Conservation (phyloP, 2,797 vertebrate genomes). For the Sebastes iracundus region DNA sequence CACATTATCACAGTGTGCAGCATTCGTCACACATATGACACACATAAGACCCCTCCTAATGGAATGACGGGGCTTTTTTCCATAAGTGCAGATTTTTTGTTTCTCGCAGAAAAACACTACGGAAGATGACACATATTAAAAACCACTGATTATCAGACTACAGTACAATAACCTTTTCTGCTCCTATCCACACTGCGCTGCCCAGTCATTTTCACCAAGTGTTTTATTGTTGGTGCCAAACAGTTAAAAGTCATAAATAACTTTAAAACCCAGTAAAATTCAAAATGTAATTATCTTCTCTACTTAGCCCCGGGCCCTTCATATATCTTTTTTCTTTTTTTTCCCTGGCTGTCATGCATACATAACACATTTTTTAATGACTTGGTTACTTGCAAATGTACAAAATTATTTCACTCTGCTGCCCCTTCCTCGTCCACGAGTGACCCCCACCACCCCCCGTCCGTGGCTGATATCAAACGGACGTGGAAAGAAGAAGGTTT, state of each 20-base stretch:
- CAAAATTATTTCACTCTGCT: constrained; percentile 88
- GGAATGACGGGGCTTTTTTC: constrained; percentile 35
- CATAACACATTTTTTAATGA: constrained; percentile 96
- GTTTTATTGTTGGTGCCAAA: constrained; percentile 91
- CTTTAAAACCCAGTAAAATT: constrained; percentile 99
- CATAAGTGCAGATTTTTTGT: constrained; percentile 44
- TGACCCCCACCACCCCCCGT: constrained; percentile 45
- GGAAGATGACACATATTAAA: constrained; percentile 36
- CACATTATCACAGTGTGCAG: constrained; percentile 9
- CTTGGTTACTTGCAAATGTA: constrained; percentile 92
- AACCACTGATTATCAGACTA: constrained; percentile 41
- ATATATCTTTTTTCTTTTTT: constrained; percentile 94
- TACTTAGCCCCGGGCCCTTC: constrained; percentile 95
- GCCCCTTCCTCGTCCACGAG: constrained; percentile 54
- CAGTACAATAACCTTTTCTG: constrained; percentile 50
- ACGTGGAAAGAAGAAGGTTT: constrained; percentile 36
- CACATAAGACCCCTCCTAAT: constrained; percentile 39
- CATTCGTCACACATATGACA: neutral
- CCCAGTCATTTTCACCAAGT: constrained; percentile 81
- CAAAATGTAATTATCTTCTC: constrained; percentile 99
- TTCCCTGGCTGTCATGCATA: constrained; percentile 92
- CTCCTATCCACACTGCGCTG: constrained; percentile 36
- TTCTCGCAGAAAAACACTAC: constrained; percentile 13
- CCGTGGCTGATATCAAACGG: constrained; percentile 54
- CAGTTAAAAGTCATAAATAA: constrained; percentile 99